Conservation (phyloP, 2,797 vertebrate genomes). For the Dermochelys coriacea region DNA sequence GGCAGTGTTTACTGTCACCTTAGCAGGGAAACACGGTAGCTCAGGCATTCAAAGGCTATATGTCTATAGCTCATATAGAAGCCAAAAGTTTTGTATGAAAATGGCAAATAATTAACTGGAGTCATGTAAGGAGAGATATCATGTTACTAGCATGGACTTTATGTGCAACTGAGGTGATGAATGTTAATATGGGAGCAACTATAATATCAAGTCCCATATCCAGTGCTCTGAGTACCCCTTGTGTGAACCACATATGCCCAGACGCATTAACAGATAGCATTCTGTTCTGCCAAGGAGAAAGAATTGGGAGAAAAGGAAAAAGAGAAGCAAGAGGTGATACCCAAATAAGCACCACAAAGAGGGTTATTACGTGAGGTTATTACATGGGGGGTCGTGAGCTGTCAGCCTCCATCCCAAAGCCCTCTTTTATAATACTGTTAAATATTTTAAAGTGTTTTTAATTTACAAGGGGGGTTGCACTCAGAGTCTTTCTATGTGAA, state of each 20-base stretch:
- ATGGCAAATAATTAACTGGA: slow-evolving; percentile 29
- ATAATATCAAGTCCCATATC: not conserved
- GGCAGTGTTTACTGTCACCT: slow-evolving; percentile 75
- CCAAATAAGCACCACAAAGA: not conserved
- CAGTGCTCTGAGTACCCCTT: not conserved
- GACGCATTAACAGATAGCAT: not conserved
- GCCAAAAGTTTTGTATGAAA: slow-evolving; percentile 12
- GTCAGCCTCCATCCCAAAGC: too few relatives aligned
- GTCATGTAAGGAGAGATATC: not conserved
- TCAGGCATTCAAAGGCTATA: slow-evolving; percentile 61
- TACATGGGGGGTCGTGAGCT: too few relatives aligned
- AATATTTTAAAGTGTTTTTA: too few relatives aligned
- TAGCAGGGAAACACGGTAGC: slow-evolving; percentile 73
- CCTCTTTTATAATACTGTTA: too few relatives aligned
- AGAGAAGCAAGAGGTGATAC: not conserved
- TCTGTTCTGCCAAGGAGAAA: not conserved
- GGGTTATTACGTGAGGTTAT: too few relatives aligned
- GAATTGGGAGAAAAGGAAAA: not conserved
- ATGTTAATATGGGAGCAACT: not conserved
- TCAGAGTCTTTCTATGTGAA: too few relatives aligned
- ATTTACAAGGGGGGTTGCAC: too few relatives aligned
- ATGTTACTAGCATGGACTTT: not conserved
- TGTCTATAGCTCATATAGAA: slow-evolving; percentile 17
- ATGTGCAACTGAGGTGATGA: not conserved
- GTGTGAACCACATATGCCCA: not conserved